These are phyloP conservation scores for Meda fulgida DNA, from an alignment of 2,797 vertebrate species.

Conservation along the genomic window DNA sequence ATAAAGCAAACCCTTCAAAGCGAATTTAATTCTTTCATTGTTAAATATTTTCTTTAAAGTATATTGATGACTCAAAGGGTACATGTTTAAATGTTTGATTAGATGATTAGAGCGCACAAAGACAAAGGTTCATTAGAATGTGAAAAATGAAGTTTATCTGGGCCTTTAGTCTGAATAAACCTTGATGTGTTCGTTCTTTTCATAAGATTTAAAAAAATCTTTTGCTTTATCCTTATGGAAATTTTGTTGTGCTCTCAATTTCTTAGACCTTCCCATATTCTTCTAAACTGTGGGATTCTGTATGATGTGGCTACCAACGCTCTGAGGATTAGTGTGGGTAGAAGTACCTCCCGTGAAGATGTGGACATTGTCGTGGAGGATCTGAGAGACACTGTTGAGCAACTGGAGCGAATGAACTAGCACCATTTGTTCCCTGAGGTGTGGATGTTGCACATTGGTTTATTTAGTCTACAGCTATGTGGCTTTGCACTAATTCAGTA, in stretches of 20 bases:
- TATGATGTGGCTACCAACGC: constrained; percentile 84
- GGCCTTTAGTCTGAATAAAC: not conserved
- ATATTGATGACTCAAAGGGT: not conserved
- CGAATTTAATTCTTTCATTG: not conserved
- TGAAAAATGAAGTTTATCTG: not conserved
- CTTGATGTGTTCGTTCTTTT: not conserved
- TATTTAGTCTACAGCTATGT: not conserved
- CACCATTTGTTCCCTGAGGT: not conserved
- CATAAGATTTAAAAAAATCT: not conserved
- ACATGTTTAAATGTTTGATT: not conserved
- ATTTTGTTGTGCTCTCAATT: constrained; percentile 20
- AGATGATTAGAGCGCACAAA: not conserved
- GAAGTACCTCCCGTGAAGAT: constrained; percentile 81
- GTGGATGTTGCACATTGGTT: not conserved
- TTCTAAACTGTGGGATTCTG: constrained; percentile 87
- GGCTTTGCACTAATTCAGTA: not conserved
- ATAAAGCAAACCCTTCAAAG: not conserved
- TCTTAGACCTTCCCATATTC: constrained; percentile 87
- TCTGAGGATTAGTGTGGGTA: constrained; percentile 89
- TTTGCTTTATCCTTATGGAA: not conserved
- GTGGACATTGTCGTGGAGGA: constrained; percentile 89
- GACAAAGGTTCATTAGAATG: not conserved
- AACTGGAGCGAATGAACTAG: constrained; percentile 76
- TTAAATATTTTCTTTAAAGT: not conserved
- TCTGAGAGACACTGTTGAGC: constrained; percentile 80